These are phyloP conservation scores for Notocelia uddmanniana DNA, from an alignment of 2,888 invertebrate genomes.

Conservation along the genomic window DNA sequence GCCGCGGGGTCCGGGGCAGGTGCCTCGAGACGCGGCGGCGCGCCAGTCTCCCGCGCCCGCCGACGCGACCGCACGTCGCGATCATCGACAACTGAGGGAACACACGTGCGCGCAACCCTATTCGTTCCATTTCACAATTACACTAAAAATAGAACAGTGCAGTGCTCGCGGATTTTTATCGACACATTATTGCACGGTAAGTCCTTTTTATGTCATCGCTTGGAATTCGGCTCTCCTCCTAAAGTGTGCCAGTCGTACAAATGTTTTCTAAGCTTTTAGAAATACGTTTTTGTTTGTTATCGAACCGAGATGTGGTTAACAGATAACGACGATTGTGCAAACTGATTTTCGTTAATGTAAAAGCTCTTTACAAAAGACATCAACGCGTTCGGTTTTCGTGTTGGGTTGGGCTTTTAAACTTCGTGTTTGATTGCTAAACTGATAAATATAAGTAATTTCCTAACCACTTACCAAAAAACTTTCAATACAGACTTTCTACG, in stretches of 20 bases:
- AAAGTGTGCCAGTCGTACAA: conserved; percentile 40
- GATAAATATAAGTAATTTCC: conserved; percentile 34
- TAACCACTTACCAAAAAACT: conserved; percentile 5
- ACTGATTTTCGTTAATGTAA: conserved; percentile 48
- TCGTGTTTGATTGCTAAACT: conserved; percentile 19
- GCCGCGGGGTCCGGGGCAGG: conserved; percentile 77
- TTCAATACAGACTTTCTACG: conserved; percentile 1
- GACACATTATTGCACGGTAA: conserved; percentile 32
- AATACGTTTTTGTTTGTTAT: conserved; percentile 23
- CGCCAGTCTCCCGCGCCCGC: conserved; percentile 81
- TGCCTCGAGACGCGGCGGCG: conserved; percentile 79
- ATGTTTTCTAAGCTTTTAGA: conserved; percentile 39
- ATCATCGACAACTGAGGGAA: conserved; percentile 58
- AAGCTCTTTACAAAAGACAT: conserved; percentile 75
- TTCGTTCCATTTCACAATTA: conserved; percentile 70
- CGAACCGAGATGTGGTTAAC: conserved; percentile 6
- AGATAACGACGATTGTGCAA: conserved; percentile 29
- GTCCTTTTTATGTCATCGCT: conserved; percentile 13
- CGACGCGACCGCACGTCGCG: conserved; percentile 75
- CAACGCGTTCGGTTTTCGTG: conserved; percentile 63
- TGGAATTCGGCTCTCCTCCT: conserved; percentile 9
- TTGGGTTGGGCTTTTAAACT: conserved; percentile 31
- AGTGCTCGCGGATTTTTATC: conserved; percentile 42
- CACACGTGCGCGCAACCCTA: conserved; percentile 83
- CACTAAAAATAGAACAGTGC: conserved; percentile 44